These are phyloP conservation scores for Athripsodes cinereus DNA, from an alignment of 2,888 invertebrate species.

Conservation along the genomic window DNA sequence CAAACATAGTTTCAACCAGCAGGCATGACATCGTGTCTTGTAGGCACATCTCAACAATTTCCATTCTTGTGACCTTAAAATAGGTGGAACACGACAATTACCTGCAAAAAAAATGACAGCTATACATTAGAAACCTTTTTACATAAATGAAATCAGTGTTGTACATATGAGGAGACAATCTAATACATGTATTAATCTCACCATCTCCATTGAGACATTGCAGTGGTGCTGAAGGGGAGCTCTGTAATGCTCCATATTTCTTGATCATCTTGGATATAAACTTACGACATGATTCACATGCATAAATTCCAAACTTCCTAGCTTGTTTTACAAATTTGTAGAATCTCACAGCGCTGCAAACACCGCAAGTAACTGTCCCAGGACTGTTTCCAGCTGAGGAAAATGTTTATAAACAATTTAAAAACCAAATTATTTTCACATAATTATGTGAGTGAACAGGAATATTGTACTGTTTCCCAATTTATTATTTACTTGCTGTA, in stretches of 20 bases:
- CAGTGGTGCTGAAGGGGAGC: slow-evolving; percentile 49
- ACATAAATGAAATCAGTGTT: no score
- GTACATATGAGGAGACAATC: no score
- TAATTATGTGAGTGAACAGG: no score
- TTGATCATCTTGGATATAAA: slow-evolving; percentile 80
- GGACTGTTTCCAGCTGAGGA: slow-evolving; percentile 52
- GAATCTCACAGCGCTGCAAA: slow-evolving; percentile 71
- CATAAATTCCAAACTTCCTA: slow-evolving; percentile 76
- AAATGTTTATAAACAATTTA: no score
- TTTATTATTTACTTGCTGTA: no score
- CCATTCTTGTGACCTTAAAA: slow-evolving; percentile 65
- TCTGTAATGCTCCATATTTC: slow-evolving; percentile 55
- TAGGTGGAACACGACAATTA: slow-evolving; percentile 65
- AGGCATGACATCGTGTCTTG: slow-evolving; percentile 74
- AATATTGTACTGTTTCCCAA: no score
- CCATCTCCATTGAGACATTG: slow-evolving; percentile 66
- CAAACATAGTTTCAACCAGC: slow-evolving; percentile 82
- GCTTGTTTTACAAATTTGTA: slow-evolving; percentile 73
- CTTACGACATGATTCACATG: slow-evolving; percentile 81
- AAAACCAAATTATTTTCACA: no score
- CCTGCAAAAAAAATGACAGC: slow-evolving; percentile 43
- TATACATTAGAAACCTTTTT: no score
- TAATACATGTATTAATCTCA: no score
- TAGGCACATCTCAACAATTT: slow-evolving; percentile 62
- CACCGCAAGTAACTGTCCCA: slow-evolving; percentile 67